Base-by-base conservation (phyloP, 53 echinoderm and acorn worm species). In the Echinarachnius parma region DNA sequence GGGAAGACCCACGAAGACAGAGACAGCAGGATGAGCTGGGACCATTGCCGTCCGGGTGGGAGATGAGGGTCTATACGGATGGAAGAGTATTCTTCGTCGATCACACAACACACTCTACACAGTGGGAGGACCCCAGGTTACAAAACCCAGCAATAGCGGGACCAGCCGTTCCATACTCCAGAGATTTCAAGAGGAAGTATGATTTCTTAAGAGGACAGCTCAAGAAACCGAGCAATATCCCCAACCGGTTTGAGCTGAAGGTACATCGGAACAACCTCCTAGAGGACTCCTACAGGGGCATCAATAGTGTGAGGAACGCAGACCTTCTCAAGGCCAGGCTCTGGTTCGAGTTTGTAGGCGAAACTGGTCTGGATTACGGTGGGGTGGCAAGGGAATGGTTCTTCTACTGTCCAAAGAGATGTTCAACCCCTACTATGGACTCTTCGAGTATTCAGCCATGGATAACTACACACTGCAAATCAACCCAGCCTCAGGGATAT, bases 351-450 rank as follows among this genome's bases (percentile, higher is more conserved):
- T 96, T 96, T 50, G 36, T 63, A 2, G 96, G 96, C 23, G 96
- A 96, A 46, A 87, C 85, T 3, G 91, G 96, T 5, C 83, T 91
- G 23, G 96, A 91, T 23, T 96, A 96, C 46, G 96, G 96, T 33
- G 96, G 96, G 37, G 91, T 96, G n/a, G 90, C 91, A 50, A 96
- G 96, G 96, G 96, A 96, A 66, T 96, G 90, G 90, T 96, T 96
- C 88, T 96, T 91, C 75, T 96, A 21, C 65, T 96, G 13, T 96
- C 96, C 16, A 69, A 87, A 19, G 96, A 96, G 80, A 96, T 96
- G 96, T 96, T 96, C 77, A 96, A 96, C 26, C 96, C 96, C 7
- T 96, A 96, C 58, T 96, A 96, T 77, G 96, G 96, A 21, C 96
- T 96, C 70, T 96, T 91, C 85, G 96, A 96, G 64, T 95, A 96